A percentile compares a stretch with the other conserved stretches of the same genome.
phyloP scores from a whole-genome alignment of 2,888 invertebrate species.

The Nephrotoma flavescens region DNA sequence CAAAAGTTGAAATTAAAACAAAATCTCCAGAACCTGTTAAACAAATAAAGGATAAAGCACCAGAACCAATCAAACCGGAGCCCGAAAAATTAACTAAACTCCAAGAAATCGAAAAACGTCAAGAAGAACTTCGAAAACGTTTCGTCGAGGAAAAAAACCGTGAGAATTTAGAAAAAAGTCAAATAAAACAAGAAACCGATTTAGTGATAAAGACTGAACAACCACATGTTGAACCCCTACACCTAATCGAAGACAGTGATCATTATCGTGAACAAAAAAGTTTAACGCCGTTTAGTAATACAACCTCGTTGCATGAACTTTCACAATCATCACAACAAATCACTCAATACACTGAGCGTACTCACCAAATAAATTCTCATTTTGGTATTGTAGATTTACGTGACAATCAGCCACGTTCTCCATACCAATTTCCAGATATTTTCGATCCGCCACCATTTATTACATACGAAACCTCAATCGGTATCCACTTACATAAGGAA shows the following conservation, averaged over 20 bases:
- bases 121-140: background rate
- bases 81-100: conserved; percentile 5
- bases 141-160: conserved; percentile 6
- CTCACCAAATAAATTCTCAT: background rate
- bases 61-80: conserved; percentile 12
- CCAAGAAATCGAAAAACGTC: conserved; percentile 10
- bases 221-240: background rate
- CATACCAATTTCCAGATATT: conserved; percentile 21
- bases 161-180: conserved; percentile 1
- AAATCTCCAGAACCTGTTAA: background rate
- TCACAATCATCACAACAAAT: background rate
- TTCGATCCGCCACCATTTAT: conserved; percentile 30
- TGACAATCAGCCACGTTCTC: background rate
- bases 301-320: background rate
- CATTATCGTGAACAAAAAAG: background rate
- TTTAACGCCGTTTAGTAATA: background rate
- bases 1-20: background rate
- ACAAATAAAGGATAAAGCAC: conserved; percentile 9
- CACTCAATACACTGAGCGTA: background rate
- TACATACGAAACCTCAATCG: conserved; percentile 30
- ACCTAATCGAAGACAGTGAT: background rate
- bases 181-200: conserved; percentile 3
- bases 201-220: background rate
- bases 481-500: conserved; percentile 28
- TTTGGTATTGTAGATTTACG: background rate